Percentiles rank a stretch among this genome's conserved stretches.
Evolutionary conservation across 2,888 invertebrate genomes (phyloP).

Genomic region (Pristionchus maxplancki): DNA sequence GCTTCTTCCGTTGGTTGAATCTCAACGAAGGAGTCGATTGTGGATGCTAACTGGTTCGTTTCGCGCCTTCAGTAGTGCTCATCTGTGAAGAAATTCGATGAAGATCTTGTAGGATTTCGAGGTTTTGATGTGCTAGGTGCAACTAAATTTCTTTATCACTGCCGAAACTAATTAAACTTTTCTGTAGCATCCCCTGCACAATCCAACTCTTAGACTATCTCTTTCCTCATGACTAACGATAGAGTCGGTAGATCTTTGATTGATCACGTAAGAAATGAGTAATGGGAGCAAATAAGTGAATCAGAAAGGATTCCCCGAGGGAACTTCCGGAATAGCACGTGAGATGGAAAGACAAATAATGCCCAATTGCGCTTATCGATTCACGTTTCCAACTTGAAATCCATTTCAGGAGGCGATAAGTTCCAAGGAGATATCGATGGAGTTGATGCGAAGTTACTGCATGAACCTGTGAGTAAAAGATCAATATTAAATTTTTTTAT

Average conservation of each 20-base stretch:
- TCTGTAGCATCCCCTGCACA: too few relatives aligned
- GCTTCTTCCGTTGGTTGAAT: neutral
- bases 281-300: slow-evolving; percentile 11
- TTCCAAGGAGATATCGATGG: slow-evolving; percentile 77
- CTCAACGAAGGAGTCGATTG: slow-evolving; percentile 37
- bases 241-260: neutral
- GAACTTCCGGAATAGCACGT: neutral
- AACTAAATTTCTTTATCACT: too few relatives aligned
- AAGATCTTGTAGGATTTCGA: too few relatives aligned
- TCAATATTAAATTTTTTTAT: neutral
- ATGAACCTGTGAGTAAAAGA: slow-evolving; percentile 61
- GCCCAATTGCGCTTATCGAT: neutral
- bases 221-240: too few relatives aligned
- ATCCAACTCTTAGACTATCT: too few relatives aligned
- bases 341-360: neutral
- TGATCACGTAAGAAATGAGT: slow-evolving; percentile 27
- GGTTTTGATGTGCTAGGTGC: too few relatives aligned
- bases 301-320: neutral
- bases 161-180: too few relatives aligned
- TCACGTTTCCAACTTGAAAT: neutral
- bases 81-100: too few relatives aligned
- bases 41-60: slow-evolving; percentile 47
- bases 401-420: slow-evolving; percentile 58
- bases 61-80: neutral
- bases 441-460: slow-evolving; percentile 66